Evolutionary conservation across 2,888 invertebrate genomes (phyloP).

Genomic region (Meiosimyza decipiens): DNA sequence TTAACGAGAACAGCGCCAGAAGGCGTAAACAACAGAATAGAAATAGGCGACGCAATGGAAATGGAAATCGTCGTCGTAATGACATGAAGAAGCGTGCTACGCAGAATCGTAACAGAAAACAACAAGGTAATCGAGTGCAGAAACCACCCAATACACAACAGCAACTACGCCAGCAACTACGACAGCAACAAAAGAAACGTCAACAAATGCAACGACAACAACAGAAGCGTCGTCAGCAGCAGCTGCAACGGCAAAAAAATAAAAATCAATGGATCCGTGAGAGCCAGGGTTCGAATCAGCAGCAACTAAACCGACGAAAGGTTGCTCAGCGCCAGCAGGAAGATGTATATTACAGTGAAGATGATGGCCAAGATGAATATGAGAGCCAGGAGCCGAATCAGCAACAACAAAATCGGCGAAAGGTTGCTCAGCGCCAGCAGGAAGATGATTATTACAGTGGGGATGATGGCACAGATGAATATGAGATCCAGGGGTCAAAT

Average conservation of each 20-base stretch:
- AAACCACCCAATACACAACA: conserved; percentile 9
- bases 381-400: conserved; percentile 34
- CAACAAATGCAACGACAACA: conserved; percentile 21
- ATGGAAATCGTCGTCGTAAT: conserved; percentile 33
- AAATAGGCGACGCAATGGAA: not conserved
- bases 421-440: conserved; percentile 24
- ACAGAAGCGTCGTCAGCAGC: conserved; percentile 35
- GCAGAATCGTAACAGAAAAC: conserved; percentile 11
- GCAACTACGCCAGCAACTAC: conserved; percentile 26
- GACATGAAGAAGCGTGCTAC: conserved; percentile 37
- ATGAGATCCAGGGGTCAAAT: conserved; percentile 28
- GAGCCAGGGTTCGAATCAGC: conserved; percentile 37
- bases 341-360: conserved; percentile 1
- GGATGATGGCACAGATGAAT: conserved; percentile 23
- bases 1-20: conserved; percentile 4
- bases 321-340: conserved; percentile 26
- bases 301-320: conserved; percentile 33
- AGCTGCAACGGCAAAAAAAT: conserved; percentile 26
- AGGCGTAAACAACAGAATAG: not conserved
- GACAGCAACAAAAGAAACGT: conserved; percentile 18
- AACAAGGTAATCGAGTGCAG: conserved; percentile 8
- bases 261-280: conserved; percentile 30
- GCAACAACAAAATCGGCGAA: conserved; percentile 36
- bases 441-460: conserved; percentile 4
- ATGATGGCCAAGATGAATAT: conserved; percentile 23